phyloP scores from a whole-genome alignment of 2,797 vertebrate genomes.

The Nyctibius grandis region DNA sequence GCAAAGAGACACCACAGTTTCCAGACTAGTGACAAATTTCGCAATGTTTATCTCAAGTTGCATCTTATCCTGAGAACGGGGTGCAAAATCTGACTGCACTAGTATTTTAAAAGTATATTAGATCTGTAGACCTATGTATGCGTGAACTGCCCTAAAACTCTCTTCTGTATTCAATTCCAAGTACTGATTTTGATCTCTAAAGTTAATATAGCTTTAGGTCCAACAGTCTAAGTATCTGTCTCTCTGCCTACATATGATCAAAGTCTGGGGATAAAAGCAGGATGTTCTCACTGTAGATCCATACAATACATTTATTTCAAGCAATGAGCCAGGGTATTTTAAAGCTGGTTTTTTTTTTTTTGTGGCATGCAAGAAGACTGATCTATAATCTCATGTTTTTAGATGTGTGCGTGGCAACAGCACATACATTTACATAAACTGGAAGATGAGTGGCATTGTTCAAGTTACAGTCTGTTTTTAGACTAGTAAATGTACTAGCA shows the following conservation, averaged over 20 bases:
- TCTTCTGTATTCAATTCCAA: background rate
- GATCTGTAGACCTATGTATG: too few species aligned
- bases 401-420: background rate
- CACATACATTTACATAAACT: constrained; percentile 27
- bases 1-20: background rate
- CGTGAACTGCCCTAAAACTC: background rate
- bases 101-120: background rate
- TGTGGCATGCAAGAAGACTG: background rate
- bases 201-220: background rate
- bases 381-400: background rate
- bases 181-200: background rate
- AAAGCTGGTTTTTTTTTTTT: background rate
- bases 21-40: background rate
- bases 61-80: background rate
- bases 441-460: background rate
- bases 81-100: background rate
- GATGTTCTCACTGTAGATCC: background rate
- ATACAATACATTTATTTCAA: background rate
- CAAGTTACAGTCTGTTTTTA: background rate
- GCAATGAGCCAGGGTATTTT: background rate
- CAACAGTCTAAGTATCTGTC: background rate
- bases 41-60: background rate
- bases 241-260: background rate
- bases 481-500: background rate
- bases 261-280: background rate